phyloP scores from a whole-genome alignment of 2,113 vertebrate genomes.

The Micronycteris hirsuta region DNA sequence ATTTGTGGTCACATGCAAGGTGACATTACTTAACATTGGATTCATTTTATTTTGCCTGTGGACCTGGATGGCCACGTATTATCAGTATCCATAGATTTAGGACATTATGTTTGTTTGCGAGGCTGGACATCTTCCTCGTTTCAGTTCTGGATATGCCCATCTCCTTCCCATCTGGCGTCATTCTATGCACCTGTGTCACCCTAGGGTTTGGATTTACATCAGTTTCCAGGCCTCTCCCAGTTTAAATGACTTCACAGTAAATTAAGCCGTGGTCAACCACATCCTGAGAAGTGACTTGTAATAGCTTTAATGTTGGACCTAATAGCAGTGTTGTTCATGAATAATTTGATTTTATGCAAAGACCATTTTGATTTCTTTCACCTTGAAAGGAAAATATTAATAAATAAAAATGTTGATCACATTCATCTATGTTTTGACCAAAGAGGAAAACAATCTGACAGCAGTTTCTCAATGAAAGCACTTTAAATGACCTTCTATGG shows the following conservation, averaged over 20 bases:
- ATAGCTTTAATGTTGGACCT: not conserved
- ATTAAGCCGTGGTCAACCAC: not conserved
- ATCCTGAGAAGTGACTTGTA: not conserved
- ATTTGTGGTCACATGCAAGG: not conserved
- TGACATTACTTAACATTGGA: not conserved
- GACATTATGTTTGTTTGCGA: not conserved
- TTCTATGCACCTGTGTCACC: not conserved
- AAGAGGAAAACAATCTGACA: not conserved
- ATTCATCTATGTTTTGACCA: not conserved
- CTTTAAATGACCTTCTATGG: not conserved
- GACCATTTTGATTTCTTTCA: not conserved
- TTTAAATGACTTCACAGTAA: conserved; percentile 17
- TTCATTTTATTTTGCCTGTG: not conserved
- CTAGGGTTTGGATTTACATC: not conserved
- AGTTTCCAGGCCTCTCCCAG: not conserved
- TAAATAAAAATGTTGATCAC: not conserved
- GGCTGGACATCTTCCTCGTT: not conserved
- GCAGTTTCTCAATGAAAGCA: not conserved
- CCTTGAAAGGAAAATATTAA: conserved; percentile 9
- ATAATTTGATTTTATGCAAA: conserved; percentile 25
- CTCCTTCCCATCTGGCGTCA: not conserved
- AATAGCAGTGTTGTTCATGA: not conserved
- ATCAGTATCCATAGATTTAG: not conserved
- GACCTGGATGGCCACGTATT: not conserved
- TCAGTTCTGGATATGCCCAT: not conserved